These are phyloP conservation scores for Micropoecilia bifurca DNA, from an alignment of 2,797 vertebrate genomes.

Conservation along the genomic window DNA sequence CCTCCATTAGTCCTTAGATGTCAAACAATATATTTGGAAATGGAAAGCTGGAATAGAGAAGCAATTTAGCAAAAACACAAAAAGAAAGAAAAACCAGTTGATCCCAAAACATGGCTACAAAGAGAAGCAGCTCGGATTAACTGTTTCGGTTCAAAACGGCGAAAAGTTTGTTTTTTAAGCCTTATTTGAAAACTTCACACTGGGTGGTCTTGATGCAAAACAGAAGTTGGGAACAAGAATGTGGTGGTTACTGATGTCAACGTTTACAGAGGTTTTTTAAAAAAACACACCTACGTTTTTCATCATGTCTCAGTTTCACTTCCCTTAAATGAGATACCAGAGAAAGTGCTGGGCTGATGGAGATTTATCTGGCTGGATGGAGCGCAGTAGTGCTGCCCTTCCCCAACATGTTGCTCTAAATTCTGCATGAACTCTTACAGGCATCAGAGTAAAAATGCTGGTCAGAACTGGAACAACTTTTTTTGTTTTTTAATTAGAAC, in stretches of 20 bases:
- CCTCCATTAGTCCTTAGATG: slow-evolving; percentile 63
- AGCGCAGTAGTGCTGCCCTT: not conserved
- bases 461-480: not conserved
- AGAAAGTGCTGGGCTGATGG: not conserved
- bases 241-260: not conserved
- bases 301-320: not conserved
- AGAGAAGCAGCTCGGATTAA: slow-evolving; percentile 2
- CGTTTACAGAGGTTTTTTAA: not conserved
- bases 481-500: not conserved
- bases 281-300: not conserved
- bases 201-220: slow-evolving; percentile 64
- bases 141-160: slow-evolving; percentile 7
- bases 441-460: not conserved
- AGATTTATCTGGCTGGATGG: not conserved
- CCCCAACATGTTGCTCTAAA: not conserved
- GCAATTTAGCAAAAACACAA: slow-evolving; percentile 25
- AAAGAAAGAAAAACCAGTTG: slow-evolving; percentile 10
- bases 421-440: not conserved
- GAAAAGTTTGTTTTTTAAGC: slow-evolving; percentile 17
- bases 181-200: slow-evolving; percentile 40
- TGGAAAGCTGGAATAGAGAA: slow-evolving; percentile 46
- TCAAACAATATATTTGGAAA: slow-evolving; percentile 68
- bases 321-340: not conserved
- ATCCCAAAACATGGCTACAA: slow-evolving; percentile 28
- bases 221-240: not conserved